Conservation (phyloP, 2,888 invertebrate genomes). For the Melitaea athalia region DNA sequence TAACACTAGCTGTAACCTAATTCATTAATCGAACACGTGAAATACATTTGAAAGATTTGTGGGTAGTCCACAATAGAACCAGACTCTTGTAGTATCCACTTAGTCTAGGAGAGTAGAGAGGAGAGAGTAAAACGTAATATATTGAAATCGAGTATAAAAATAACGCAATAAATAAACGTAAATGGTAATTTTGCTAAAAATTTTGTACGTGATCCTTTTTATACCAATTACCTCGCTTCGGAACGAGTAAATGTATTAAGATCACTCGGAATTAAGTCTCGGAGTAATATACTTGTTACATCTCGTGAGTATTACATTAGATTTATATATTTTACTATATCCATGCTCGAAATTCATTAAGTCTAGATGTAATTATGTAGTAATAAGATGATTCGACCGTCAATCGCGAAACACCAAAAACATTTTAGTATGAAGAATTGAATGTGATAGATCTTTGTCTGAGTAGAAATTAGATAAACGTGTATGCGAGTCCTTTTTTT, state of each 20-base stretch:
- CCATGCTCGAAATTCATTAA: constrained; percentile 24
- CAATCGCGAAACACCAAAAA: constrained; percentile 66
- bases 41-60: neutral
- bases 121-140: constrained; percentile 11
- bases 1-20: neutral
- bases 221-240: constrained; percentile 42
- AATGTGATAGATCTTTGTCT: constrained; percentile 55
- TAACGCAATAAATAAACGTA: constrained; percentile 26
- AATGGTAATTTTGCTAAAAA: constrained; percentile 37
- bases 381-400: constrained; percentile 48
- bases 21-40: neutral
- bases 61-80: neutral
- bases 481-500: constrained; percentile 21
- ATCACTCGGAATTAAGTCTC: constrained; percentile 17
- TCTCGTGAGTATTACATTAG: constrained; percentile 26
- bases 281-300: constrained; percentile 16
- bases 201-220: constrained; percentile 41
- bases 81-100: constrained; percentile 12
- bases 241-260: constrained; percentile 28
- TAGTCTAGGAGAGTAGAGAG: constrained; percentile 15
- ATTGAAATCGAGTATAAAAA: constrained; percentile 23
- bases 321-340: constrained; percentile 33
- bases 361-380: constrained; percentile 36
- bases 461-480: constrained; percentile 29
- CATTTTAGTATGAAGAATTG: constrained; percentile 56